Evolutionary conservation across 2,113 vertebrate genomes (phyloP).

Genomic region (Trichechus manatus): DNA sequence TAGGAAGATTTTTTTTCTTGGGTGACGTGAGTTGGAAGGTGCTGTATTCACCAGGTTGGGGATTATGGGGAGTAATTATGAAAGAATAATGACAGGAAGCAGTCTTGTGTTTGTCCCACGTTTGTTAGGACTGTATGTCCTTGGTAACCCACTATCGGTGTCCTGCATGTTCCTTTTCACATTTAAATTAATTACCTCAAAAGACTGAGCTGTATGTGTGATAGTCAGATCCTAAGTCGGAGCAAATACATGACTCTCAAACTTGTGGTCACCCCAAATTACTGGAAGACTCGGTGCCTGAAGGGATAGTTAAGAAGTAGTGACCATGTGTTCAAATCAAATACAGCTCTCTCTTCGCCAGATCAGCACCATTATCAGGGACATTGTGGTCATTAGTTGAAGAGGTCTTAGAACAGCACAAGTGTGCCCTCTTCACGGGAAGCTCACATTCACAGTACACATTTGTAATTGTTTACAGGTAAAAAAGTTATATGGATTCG

Average conservation of each 20-base stretch:
- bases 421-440: background rate
- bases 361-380: background rate
- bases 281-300: background rate
- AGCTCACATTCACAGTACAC: background rate
- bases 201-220: background rate
- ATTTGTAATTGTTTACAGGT: constrained; percentile 41
- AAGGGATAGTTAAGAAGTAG: background rate
- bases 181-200: constrained; percentile 16
- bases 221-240: background rate
- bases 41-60: background rate
- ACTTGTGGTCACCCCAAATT: background rate
- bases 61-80: background rate
- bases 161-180: background rate
- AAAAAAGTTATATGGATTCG: background rate
- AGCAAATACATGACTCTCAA: background rate
- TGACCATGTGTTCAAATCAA: background rate
- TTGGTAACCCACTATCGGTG: background rate
- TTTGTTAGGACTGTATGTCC: background rate
- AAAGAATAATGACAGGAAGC: background rate
- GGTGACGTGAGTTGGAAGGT: background rate
- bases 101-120: background rate
- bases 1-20: background rate
- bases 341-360: constrained; percentile 15
- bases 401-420: background rate
- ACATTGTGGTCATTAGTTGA: constrained; percentile 28